These are phyloP conservation scores for Euura lappo DNA, from an alignment of 1,140 invertebrate species.

Conservation along the genomic window DNA sequence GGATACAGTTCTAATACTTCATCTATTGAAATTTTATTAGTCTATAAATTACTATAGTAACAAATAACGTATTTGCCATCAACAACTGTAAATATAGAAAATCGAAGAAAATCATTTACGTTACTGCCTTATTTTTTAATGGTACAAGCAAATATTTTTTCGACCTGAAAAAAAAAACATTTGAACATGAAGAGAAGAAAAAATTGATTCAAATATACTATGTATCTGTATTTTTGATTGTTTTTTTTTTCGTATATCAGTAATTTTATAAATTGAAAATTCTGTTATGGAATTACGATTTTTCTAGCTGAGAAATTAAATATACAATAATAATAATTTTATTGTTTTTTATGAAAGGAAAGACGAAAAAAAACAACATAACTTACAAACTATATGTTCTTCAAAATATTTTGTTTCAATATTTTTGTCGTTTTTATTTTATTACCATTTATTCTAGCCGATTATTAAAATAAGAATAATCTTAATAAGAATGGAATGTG, in stretches of 20 bases:
- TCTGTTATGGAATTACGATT: neutral
- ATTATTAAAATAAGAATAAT: slow-evolving; percentile 36
- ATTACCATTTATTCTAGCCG: slow-evolving; percentile 30
- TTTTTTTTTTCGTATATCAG: neutral
- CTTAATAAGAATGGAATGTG: slow-evolving; percentile 52
- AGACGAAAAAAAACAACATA: neutral
- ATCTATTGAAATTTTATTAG: slow-evolving; percentile 24
- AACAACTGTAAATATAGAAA: neutral
- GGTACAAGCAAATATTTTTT: neutral
- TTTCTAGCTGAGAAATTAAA: neutral
- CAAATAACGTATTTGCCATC: slow-evolving; percentile 4
- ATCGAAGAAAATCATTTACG: too few species aligned
- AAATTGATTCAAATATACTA: neutral
- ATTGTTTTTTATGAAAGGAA: neutral
- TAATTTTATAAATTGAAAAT: neutral
- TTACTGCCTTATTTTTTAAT: neutral
- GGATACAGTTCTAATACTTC: slow-evolving; percentile 33
- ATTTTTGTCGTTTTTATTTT: neutral
- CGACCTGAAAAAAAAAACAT: too few species aligned
- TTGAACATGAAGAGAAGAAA: too few species aligned
- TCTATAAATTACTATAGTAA: slow-evolving; percentile 31
- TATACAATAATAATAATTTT: neutral
- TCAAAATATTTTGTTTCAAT: slow-evolving; percentile 34
- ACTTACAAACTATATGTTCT: slow-evolving; percentile 29
- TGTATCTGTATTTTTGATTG: neutral